These are phyloP conservation scores for Ceyx cyanopectus DNA, from an alignment of 2,113 vertebrate genomes.

Conservation along the genomic window DNA sequence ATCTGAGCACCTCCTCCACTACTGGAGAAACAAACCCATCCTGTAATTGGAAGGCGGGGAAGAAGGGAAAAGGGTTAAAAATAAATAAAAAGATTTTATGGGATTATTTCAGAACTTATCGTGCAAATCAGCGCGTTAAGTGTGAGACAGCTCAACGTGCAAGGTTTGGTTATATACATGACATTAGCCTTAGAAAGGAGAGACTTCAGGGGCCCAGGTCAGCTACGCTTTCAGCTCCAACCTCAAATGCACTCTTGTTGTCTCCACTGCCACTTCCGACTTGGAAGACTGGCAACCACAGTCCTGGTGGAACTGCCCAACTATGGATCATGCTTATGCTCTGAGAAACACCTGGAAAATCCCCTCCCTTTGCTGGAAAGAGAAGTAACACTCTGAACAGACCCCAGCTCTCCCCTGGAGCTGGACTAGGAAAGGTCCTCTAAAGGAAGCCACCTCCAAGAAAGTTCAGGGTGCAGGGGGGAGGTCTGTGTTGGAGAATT, in stretches of 20 bases:
- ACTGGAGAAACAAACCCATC: background rate
- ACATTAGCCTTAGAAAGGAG: constrained; percentile 78
- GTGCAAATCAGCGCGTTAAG: constrained; percentile 80
- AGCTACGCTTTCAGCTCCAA: constrained; percentile 57
- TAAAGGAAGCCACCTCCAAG: background rate
- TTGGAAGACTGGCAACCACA: constrained; percentile 49
- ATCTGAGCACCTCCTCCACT: background rate
- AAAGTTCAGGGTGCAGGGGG: background rate
- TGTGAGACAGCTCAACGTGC: constrained; percentile 81
- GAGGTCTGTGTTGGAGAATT: background rate
- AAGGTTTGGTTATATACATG: constrained; percentile 78
- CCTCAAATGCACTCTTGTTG: background rate
- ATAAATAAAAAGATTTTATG: constrained; percentile 55
- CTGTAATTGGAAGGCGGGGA: constrained; percentile 1
- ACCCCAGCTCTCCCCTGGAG: background rate
- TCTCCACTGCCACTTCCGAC: constrained; percentile 8
- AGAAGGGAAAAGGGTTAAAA: constrained; percentile 52
- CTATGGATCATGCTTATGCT: constrained; percentile 32
- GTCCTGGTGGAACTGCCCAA: constrained; percentile 62
- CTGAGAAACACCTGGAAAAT: background rate
- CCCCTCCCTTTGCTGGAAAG: background rate
- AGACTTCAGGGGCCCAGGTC: constrained; percentile 83
- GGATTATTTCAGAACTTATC: constrained; percentile 70
- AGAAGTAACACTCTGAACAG: background rate
- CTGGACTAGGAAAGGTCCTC: background rate